Evolutionary conservation across 2,888 invertebrate genomes (phyloP).

Genomic region (Apeira syringaria): DNA sequence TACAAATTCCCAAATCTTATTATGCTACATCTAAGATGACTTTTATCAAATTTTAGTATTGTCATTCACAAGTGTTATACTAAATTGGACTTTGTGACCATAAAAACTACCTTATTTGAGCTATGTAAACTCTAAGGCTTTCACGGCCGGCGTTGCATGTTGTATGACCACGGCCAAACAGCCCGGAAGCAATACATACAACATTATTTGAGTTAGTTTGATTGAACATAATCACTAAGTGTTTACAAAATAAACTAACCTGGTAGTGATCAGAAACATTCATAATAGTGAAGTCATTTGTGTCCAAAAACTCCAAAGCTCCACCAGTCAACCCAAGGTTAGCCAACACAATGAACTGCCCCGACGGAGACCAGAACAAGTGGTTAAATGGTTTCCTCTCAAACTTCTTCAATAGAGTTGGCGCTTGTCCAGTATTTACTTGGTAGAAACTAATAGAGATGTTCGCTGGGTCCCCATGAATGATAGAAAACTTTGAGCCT

Average conservation of each 20-base stretch:
- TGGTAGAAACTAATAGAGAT: slow-evolving; percentile 96
- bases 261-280: slow-evolving; percentile 96
- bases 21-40: too few species aligned
- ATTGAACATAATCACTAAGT: too few species aligned
- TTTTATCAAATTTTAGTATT: too few species aligned
- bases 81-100: too few species aligned
- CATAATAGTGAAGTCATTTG: slow-evolving; percentile 98
- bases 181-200: too few species aligned
- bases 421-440: slow-evolving; percentile 93
- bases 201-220: too few species aligned
- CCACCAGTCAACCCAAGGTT: slow-evolving; percentile 93
- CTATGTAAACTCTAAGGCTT: too few species aligned
- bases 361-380: slow-evolving; percentile 97
- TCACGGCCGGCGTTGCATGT: too few species aligned
- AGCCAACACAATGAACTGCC: slow-evolving; percentile 97
- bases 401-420: slow-evolving; percentile 92
- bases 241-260: slow-evolving; percentile 49
- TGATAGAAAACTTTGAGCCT: slow-evolving; percentile 97
- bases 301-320: slow-evolving; percentile 97
- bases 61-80: too few species aligned
- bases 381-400: slow-evolving; percentile 96
- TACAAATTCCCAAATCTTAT: too few species aligned
- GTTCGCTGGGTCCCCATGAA: slow-evolving; percentile 94
- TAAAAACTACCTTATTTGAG: too few species aligned
- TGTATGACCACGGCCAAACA: too few species aligned